A percentile compares a stretch with the other conserved stretches of the same genome.
Evolutionary conservation across 2,797 vertebrate genomes (phyloP).

Genomic region (Oceanodroma leucorhoa): DNA sequence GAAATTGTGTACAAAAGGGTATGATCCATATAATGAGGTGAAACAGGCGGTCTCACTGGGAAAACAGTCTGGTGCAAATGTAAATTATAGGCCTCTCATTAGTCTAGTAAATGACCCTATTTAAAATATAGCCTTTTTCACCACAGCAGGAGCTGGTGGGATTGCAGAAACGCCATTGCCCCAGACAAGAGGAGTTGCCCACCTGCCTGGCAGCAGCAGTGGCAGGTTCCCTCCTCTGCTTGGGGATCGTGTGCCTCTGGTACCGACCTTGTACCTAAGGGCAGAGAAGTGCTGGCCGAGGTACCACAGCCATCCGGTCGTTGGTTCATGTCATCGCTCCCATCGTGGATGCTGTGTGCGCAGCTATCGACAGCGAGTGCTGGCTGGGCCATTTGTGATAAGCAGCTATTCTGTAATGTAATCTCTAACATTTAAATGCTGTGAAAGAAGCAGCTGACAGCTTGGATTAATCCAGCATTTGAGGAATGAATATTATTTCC

Average conservation of each 20-base stretch:
- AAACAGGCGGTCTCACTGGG: background rate
- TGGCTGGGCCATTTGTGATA: background rate
- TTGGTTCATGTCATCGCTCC: accelerated
- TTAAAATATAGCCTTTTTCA: background rate
- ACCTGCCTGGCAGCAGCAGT: accelerated
- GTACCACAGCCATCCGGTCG: accelerated
- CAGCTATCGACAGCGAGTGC: accelerated
- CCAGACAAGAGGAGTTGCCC: accelerated
- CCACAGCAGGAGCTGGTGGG: background rate
- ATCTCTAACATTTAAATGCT: background rate
- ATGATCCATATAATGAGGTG: background rate
- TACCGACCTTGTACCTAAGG: accelerated
- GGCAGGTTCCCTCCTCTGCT: background rate
- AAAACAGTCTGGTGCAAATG: background rate
- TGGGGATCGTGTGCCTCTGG: accelerated
- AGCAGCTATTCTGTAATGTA: background rate
- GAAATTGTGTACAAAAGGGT: background rate
- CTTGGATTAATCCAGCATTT: background rate
- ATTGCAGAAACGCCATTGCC: accelerated
- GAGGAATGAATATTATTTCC: background rate
- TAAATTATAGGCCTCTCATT: background rate
- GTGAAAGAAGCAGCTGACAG: background rate
- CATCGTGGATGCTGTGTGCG: accelerated
- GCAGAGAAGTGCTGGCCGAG: accelerated
- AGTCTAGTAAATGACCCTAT: background rate